phyloP scores from a whole-genome alignment of 2,113 vertebrate genomes.

The Todiramphus saurophagus region DNA sequence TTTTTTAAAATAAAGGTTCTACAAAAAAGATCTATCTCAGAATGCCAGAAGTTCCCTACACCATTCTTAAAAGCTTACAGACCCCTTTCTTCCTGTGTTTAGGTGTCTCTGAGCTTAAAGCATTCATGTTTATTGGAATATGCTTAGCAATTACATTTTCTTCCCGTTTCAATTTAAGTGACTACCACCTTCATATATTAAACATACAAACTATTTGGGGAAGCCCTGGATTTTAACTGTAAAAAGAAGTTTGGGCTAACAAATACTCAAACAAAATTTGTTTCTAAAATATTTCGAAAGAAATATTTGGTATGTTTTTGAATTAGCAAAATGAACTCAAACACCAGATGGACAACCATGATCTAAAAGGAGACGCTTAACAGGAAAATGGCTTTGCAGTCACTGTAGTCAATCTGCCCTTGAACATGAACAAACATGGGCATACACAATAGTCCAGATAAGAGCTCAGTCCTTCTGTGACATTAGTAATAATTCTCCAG shows the following conservation, averaged over 20 bases:
- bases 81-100: background rate
- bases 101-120: background rate
- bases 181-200: background rate
- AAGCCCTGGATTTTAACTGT: background rate
- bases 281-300: background rate
- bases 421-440: background rate
- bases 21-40: background rate
- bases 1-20: background rate
- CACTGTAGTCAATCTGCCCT: background rate
- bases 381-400: background rate
- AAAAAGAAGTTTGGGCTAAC: background rate
- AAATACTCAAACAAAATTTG: background rate
- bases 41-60: background rate
- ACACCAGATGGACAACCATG: background rate
- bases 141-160: background rate
- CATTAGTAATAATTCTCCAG: background rate
- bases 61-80: background rate
- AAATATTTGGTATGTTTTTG: background rate
- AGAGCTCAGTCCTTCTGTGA: background rate
- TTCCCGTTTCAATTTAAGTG: background rate
- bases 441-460: background rate
- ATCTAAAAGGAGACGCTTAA: background rate
- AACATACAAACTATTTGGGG: background rate
- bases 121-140: background rate
- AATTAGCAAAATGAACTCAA: background rate